These are phyloP conservation scores for Lepidonotus clava DNA, from an alignment of 2,888 invertebrate genomes.

Conservation along the genomic window DNA sequence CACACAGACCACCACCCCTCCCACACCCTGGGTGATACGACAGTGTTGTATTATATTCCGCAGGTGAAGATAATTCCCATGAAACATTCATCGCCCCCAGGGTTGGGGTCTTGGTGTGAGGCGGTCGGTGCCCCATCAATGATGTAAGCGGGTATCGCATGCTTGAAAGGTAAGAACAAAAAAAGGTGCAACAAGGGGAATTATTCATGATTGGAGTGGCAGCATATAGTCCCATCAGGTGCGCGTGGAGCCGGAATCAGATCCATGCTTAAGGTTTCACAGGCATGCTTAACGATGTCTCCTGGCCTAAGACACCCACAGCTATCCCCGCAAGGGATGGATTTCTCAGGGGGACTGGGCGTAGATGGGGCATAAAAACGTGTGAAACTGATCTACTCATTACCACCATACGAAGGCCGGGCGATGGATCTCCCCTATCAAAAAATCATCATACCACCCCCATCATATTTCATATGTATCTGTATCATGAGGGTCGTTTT, in stretches of 20 bases:
- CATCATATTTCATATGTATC: no score
- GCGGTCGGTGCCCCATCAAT: not conserved
- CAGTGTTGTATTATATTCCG: no score
- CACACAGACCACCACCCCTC: no score
- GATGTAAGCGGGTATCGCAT: not conserved
- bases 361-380: not conserved
- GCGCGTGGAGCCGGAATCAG: not conserved
- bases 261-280: not conserved
- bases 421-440: not conserved
- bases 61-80: no score
- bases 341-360: not conserved
- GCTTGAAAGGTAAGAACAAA: constrained; percentile 1
- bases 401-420: not conserved
- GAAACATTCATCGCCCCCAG: not conserved
- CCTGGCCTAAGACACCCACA: not conserved
- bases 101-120: not conserved
- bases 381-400: constrained; percentile 9
- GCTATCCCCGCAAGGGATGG: not conserved
- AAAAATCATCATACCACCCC: not conserved
- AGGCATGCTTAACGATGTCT: not conserved
- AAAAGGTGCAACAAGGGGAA: not conserved
- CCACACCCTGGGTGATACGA: no score
- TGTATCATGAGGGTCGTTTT: no score
- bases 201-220: not conserved
- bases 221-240: no score